phyloP scores from a whole-genome alignment of 2,797 vertebrate genomes.

The Peromyscus melanophrys region DNA sequence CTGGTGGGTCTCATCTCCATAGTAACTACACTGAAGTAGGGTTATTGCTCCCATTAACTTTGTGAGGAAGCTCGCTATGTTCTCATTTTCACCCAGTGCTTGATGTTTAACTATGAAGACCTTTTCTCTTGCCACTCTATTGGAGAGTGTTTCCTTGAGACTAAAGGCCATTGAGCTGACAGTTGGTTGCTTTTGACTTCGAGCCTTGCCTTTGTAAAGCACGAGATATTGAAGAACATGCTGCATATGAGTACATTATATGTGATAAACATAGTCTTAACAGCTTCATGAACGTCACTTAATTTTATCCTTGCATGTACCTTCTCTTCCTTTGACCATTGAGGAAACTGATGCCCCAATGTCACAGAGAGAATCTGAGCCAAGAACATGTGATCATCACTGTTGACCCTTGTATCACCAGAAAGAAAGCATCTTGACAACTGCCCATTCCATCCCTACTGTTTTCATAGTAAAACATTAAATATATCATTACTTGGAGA shows the following conservation, averaged over 20 bases:
- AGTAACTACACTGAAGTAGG: not conserved
- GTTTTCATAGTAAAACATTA: not conserved
- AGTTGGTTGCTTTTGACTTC: not conserved
- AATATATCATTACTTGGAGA: constrained; percentile 22
- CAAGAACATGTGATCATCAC: not conserved
- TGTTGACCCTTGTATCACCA: not conserved
- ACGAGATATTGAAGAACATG: not conserved
- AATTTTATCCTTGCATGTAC: not conserved
- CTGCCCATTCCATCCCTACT: not conserved
- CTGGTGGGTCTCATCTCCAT: not conserved
- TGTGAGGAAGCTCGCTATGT: not conserved
- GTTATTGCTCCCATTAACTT: not conserved
- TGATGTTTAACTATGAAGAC: not conserved
- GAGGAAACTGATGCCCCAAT: not conserved
- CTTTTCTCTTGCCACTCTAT: not conserved
- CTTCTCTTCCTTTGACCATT: not conserved
- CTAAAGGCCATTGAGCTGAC: not conserved
- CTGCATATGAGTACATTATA: not conserved
- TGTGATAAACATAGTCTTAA: not conserved
- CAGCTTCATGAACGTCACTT: not conserved
- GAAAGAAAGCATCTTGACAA: not conserved
- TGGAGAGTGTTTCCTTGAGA: not conserved
- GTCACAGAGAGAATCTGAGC: not conserved
- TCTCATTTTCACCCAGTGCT: not conserved
- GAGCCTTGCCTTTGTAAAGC: not conserved